Evolutionary conservation across 2,797 vertebrate species (phyloP).

Genomic region (Crenuchus spilurus): DNA sequence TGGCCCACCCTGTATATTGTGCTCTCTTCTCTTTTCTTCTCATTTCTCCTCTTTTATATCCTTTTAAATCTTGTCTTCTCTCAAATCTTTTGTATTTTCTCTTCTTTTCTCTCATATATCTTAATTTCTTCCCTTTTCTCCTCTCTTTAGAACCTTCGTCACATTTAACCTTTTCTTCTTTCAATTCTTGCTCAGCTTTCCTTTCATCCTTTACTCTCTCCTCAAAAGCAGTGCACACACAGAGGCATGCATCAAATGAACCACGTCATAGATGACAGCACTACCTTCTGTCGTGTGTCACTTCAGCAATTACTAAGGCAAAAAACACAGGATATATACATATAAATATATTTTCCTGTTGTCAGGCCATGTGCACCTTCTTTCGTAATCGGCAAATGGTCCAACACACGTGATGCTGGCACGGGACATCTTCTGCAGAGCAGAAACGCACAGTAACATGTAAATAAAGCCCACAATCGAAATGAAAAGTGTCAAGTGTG

Average conservation of each 20-base stretch:
- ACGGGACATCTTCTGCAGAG: not conserved
- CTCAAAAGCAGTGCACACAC: slow-evolving; percentile 27
- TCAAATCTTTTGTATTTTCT: not conserved
- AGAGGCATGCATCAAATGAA: slow-evolving; percentile 40
- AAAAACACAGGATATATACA: slow-evolving; percentile 28
- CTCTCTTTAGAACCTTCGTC: not conserved
- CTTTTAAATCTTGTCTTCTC: not conserved
- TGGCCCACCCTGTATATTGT: not conserved
- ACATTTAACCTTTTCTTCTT: not conserved
- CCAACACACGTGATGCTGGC: slow-evolving; percentile 9
- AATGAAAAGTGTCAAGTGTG: slow-evolving; percentile 32
- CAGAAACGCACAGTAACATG: not conserved
- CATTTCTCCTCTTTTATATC: too few relatives aligned
- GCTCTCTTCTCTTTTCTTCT: not conserved
- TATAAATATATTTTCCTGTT: slow-evolving; percentile 17
- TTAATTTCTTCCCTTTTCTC: not conserved
- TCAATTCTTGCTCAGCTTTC: not conserved
- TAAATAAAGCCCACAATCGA: not conserved
- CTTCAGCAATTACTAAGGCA: slow-evolving; percentile 47
- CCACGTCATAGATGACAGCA: slow-evolving; percentile 63
- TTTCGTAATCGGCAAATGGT: slow-evolving; percentile 29
- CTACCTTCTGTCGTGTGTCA: slow-evolving; percentile 61
- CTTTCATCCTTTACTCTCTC: slow-evolving; percentile 30
- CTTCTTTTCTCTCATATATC: not conserved
- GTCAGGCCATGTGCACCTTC: slow-evolving; percentile 21